Base-by-base conservation (phyloP, 2,888 invertebrate species). In the Ichneumoninae sp. region DNA sequence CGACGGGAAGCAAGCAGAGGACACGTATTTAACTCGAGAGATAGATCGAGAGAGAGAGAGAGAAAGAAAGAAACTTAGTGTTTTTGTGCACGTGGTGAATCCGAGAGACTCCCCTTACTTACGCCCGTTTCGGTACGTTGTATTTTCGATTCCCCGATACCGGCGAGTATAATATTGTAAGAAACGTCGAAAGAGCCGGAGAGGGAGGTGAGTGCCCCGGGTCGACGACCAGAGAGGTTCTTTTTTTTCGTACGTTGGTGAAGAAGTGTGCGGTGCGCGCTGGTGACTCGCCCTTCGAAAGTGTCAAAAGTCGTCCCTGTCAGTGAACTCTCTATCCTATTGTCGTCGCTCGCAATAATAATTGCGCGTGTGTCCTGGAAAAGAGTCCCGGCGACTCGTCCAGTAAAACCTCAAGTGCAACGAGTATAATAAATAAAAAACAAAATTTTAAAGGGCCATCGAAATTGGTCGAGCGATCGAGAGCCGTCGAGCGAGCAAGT, bases 81-180 rank as follows among this genome's bases (percentile, higher is more conserved):
- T 85, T 68, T 86, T 80, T 86, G 87, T 86, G 87, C 74, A 86
- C 86, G 82, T 84, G 81, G 79, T 68, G 75, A 80, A 76, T 74
- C 70, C 76, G 77, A 57, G 75, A 83, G 68, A 76, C 26, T 54
- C 33, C 65, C 60, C 30, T 36, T 26, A 26, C 33, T 69, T 16
- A 19, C 60, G 36, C 10, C n/a, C 68, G 36, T 73, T 52, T 63
- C 52, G 54, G 70, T 44, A 81, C 68, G 26, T 80, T 54, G 76
- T 77, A 74, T 65, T 57, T 30, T 66, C 19, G 44, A 66, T 76
- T 66, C 76, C 36, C 73, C 76, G 83, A 79, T 79, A 26, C 75
- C 66, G 79, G 70, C 77, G 83, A 73, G 83, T 75, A 19, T 78
- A 66, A 66, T 78, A 83, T 76, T 52, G 47, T 33, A 13, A n/a